Percentiles rank a stretch among this genome's conserved stretches.
phyloP scores from a whole-genome alignment of 1,140 invertebrate genomes.

The Babylonia areolata region DNA sequence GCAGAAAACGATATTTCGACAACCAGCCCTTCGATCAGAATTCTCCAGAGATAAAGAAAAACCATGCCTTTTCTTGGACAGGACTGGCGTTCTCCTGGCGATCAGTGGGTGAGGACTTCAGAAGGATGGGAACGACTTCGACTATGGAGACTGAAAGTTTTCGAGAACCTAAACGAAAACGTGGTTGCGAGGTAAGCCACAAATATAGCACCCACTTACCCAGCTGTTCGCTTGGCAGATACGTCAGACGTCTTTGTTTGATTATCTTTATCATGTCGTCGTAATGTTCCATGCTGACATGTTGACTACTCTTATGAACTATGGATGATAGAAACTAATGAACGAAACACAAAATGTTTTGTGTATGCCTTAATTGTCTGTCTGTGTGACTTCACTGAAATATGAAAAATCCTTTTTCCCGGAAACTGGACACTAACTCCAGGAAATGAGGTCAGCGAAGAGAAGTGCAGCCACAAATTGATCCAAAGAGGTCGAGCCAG shows the following conservation, averaged over 20 bases:
- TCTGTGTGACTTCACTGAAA: no score
- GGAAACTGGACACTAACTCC: not conserved
- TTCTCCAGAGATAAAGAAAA: conserved; percentile 11
- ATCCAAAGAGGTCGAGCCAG: no score
- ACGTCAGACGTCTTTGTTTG: no score
- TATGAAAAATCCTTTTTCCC: not conserved
- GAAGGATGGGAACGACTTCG: conserved; percentile 82
- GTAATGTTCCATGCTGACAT: no score
- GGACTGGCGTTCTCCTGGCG: conserved; percentile 91
- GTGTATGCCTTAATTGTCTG: no score
- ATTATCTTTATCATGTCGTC: no score
- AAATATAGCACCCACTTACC: not conserved
- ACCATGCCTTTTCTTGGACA: conserved; percentile 90
- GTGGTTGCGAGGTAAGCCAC: conserved; percentile 68
- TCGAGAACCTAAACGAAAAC: conserved; percentile 74
- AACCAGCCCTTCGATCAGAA: not conserved
- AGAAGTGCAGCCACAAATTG: not conserved
- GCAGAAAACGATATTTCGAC: conserved; percentile 47
- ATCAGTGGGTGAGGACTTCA: conserved; percentile 98
- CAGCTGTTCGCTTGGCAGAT: no score
- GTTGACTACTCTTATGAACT: no score
- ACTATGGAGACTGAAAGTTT: conserved; percentile 71
- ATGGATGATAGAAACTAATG: no score
- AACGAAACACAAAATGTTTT: no score
- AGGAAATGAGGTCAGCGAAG: conserved; percentile 18